Percentiles rank a stretch among this genome's conserved stretches.
These are phyloP conservation scores for Morelia viridis DNA, from an alignment of 2,797 vertebrate genomes.

Conservation along the genomic window DNA sequence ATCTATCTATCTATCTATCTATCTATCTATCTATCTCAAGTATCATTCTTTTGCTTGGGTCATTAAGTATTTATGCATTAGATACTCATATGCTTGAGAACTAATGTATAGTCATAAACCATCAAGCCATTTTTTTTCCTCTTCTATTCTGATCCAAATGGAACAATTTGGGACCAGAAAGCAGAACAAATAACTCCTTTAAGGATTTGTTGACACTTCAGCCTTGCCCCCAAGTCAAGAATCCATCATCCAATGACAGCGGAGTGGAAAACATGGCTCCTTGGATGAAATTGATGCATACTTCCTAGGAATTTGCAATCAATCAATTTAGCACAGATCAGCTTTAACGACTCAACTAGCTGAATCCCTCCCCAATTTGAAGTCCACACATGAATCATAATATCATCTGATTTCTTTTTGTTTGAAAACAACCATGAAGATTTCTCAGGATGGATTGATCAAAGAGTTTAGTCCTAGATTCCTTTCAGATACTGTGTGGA, in stretches of 20 bases:
- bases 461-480: neutral
- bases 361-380: conserved; percentile 15
- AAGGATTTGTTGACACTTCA: conserved; percentile 1
- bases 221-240: conserved; percentile 1
- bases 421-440: neutral
- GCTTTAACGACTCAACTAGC: neutral
- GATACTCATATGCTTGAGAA: neutral
- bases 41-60: neutral
- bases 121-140: neutral
- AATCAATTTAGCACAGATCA: conserved; percentile 2
- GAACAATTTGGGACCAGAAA: conserved; percentile 2
- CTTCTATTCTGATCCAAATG: neutral
- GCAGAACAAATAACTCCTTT: conserved; percentile 11
- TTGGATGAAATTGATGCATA: neutral
- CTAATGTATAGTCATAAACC: neutral
- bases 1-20: neutral
- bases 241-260: neutral
- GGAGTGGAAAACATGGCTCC: conserved; percentile 9
- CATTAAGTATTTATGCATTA: neutral
- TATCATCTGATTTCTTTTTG: neutral
- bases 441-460: neutral
- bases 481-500: neutral
- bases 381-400: neutral
- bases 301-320: neutral
- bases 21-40: neutral